Evolutionary conservation across 2,797 vertebrate genomes (phyloP).

Genomic region (Ciconia nigra): DNA sequence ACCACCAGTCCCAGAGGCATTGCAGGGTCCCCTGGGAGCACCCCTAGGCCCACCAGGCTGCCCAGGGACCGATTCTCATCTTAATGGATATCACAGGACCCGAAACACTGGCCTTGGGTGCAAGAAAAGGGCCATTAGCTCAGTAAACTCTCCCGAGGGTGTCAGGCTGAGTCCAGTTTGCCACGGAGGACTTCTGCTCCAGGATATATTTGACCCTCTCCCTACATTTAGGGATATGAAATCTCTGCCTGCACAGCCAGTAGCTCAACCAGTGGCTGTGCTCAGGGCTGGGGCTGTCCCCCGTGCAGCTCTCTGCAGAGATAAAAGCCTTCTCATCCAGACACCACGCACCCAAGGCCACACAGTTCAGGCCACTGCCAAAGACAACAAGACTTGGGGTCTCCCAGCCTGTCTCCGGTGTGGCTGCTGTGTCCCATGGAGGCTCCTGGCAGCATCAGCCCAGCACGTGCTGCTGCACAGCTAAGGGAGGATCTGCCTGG

Average conservation of each 20-base stretch:
- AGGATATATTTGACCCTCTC: not conserved
- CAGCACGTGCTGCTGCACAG: not conserved
- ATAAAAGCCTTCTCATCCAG: not conserved
- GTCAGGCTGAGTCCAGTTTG: not conserved
- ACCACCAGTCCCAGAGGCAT: not conserved
- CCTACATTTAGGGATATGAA: not conserved
- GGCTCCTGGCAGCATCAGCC: not conserved
- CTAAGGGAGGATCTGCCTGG: not conserved
- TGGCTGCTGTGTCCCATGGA: not conserved
- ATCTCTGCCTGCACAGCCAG: not conserved
- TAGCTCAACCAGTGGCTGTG: not conserved
- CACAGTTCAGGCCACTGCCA: not conserved
- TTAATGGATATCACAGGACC: not conserved
- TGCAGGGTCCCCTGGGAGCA: not conserved
- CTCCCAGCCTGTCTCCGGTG: not conserved
- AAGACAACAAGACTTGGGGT: not conserved
- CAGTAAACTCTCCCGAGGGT: not conserved
- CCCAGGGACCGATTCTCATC: not conserved
- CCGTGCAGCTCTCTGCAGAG: not conserved
- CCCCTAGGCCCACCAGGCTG: not conserved
- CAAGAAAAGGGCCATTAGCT: not conserved
- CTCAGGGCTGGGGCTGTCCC: not conserved
- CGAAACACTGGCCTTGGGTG: not conserved
- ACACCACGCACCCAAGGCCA: rapidly evolving
- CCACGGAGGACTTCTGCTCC: not conserved